phyloP scores from a whole-genome alignment of 2,888 invertebrate genomes.

The Sminthurinus aureus region DNA sequence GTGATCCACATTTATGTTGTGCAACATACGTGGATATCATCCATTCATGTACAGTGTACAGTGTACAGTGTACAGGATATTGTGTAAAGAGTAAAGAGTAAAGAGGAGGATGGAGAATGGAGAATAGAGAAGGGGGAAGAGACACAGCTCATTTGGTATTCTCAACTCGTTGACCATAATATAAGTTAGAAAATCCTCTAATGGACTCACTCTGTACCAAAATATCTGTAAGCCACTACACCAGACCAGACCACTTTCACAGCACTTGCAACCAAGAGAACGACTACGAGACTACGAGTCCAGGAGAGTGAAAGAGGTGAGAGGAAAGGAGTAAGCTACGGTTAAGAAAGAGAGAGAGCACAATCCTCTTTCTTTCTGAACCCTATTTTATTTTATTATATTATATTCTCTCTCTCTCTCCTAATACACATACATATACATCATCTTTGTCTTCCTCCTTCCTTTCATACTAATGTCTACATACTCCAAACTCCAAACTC shows the following conservation, averaged over 20 bases:
- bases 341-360: neutral
- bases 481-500: neutral
- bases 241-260: neutral
- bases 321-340: neutral
- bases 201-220: conserved; percentile 56
- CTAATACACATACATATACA: neutral
- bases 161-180: conserved; percentile 51
- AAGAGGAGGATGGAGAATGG: neutral
- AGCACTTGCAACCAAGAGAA: too few species aligned
- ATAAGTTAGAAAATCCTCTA: conserved; percentile 52
- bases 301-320: neutral
- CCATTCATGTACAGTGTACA: too few species aligned
- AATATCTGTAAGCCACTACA: conserved; percentile 51
- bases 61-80: too few species aligned
- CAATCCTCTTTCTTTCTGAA: conserved; percentile 10
- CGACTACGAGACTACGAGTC: too few species aligned
- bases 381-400: too few species aligned
- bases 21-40: too few species aligned
- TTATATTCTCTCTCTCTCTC: conserved; percentile 15
- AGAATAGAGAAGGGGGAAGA: neutral
- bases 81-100: neutral
- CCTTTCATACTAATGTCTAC: neutral
- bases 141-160: conserved; percentile 53
- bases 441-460: neutral
- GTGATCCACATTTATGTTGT: neutral